Conservation (phyloP, 1,140 invertebrate species). For the Drosophila guanche region DNA sequence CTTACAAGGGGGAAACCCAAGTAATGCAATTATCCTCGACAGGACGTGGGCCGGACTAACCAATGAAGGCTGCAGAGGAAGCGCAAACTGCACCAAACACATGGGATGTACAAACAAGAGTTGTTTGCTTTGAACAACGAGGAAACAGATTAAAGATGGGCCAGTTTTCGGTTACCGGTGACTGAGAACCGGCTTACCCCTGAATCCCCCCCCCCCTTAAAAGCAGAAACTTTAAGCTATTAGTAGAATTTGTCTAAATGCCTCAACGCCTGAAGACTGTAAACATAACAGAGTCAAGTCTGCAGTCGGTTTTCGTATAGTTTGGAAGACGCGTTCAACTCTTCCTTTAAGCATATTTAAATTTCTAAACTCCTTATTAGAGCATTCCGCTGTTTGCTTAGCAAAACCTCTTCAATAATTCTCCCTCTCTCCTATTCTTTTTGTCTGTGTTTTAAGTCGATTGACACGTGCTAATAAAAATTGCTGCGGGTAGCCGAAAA, state of each 20-base stretch:
- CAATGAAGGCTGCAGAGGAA: conserved; percentile 20
- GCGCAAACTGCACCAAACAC: conserved; percentile 22
- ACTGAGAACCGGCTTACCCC: no score
- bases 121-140: conserved; percentile 17
- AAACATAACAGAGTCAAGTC: no score
- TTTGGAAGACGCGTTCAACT: neutral
- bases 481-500: conserved; percentile 65
- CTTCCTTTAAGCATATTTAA: neutral
- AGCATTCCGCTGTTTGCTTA: conserved; percentile 18
- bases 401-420: neutral
- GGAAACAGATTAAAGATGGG: conserved; percentile 29
- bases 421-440: conserved; percentile 17
- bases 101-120: neutral
- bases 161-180: conserved; percentile 9
- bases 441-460: conserved; percentile 50
- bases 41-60: conserved; percentile 34
- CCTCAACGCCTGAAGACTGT: no score
- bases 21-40: conserved; percentile 69
- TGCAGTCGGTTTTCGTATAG: no score
- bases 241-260: no score
- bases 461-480: conserved; percentile 80
- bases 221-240: no score
- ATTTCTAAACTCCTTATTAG: conserved; percentile 6
- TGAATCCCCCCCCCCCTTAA: no score
- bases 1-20: conserved; percentile 51